Evolutionary conservation across 1,140 invertebrate genomes (phyloP).

Genomic region (Drosophila lacertosa): DNA sequence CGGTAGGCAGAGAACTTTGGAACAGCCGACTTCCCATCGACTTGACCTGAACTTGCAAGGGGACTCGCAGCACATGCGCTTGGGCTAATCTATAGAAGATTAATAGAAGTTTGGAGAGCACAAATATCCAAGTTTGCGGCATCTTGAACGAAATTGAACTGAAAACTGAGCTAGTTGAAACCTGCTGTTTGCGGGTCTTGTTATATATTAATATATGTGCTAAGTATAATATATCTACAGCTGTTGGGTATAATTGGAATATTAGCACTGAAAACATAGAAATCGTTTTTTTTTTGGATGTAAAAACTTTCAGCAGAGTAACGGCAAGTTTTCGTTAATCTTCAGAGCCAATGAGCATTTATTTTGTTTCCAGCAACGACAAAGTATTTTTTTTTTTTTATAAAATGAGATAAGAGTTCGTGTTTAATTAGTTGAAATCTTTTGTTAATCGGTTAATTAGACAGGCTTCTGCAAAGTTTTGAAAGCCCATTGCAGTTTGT

Average conservation of each 20-base stretch:
- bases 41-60: neutral
- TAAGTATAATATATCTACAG: constrained; percentile 32
- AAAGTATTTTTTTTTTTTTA: too few relatives aligned
- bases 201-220: neutral
- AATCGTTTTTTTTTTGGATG: neutral
- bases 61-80: constrained; percentile 8
- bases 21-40: neutral
- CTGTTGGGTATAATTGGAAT: constrained; percentile 21
- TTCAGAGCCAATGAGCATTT: too few relatives aligned
- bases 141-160: constrained; percentile 24
- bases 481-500: neutral
- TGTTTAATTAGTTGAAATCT: too few relatives aligned
- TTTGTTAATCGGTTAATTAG: neutral
- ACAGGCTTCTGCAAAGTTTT: neutral
- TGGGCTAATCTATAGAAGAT: neutral
- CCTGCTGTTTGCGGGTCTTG: neutral
- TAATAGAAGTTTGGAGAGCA: constrained; percentile 3
- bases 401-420: too few relatives aligned
- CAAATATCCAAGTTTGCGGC: constrained; percentile 17
- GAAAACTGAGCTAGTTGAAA: constrained; percentile 25
- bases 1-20: constrained; percentile 1
- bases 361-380: too few relatives aligned
- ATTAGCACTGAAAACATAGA: neutral
- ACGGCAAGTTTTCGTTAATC: too few relatives aligned
- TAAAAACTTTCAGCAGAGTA: neutral